Evolutionary conservation across 2,797 vertebrate species (phyloP), one percentile per base, ranked within the genome.

Genomic region (Bryconaethiops microstoma): DNA sequence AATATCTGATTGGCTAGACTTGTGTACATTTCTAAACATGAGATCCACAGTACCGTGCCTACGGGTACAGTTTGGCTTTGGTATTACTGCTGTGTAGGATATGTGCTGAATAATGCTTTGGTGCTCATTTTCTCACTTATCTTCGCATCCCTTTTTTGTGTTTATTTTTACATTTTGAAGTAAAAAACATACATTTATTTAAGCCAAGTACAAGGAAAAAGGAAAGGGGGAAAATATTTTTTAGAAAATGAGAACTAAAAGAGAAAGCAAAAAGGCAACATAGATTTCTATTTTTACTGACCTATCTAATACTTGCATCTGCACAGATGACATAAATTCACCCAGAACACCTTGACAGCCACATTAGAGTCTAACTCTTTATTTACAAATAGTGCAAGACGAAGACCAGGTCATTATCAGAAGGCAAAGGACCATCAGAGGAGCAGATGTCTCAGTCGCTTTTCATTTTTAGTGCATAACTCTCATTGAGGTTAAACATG

Each of bases 61-160:
- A n/a, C 23, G 40, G 52, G 12, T 77, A 9, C 6, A 25, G 0
- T n/a, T 55, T 48, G 8, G 7, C 40, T 82, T 77, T 67, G 69
- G 52, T 68, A 52, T 45, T n/a, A 29, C 29, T 55, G 39, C 25
- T 68, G n/a, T 40, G 10, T 25, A 48, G 55, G 25, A 17, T 19
- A 19, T 45, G 65, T 63, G 57, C 55, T 62, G 42, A 70, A 70
- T 81, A 63, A 69, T 52, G 9, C 55, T 42, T 7, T 25, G 54
- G 19, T 79, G 73, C 55, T 73, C 17, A 17, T 17, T 52, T 0
- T 68, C n/a, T 42, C 42, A 9, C 39, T 40, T 57, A 72, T 39
- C 19, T 9, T 5, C 10, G 13, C 13, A 48, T 48, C 40, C 54
- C 55, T 77, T 65, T 87, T 91, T 91, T 90, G 91, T 93, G 83